Percentiles rank a stretch among this genome's conserved stretches.
These are phyloP conservation scores for Pteromalus puparum DNA, from an alignment of 1,140 invertebrate genomes.

Conservation along the genomic window DNA sequence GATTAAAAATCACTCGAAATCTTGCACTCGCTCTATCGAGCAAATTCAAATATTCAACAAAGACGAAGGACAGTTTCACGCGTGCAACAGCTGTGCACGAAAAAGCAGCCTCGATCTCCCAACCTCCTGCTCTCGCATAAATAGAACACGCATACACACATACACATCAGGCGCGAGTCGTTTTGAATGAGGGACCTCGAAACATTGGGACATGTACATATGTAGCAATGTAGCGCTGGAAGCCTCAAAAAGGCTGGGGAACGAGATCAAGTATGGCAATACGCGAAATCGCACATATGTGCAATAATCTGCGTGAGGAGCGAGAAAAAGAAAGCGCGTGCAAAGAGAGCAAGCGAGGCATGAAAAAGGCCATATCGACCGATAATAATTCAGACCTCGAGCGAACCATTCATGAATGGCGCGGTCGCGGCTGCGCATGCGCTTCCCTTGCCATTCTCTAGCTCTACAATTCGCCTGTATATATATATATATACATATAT, in stretches of 20 bases:
- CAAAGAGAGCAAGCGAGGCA: neutral
- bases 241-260: neutral
- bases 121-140: neutral
- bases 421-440: conserved; percentile 53
- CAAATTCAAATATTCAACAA: conserved; percentile 4
- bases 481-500: too few species aligned
- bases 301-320: neutral
- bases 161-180: neutral
- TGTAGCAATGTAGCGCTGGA: neutral
- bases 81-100: conserved; percentile 22
- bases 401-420: conserved; percentile 68
- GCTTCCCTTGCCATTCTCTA: conserved; percentile 14
- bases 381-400: conserved; percentile 17
- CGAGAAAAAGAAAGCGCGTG: neutral
- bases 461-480: too few species aligned
- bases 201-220: neutral
- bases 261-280: neutral
- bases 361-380: conserved; percentile 35
- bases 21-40: neutral
- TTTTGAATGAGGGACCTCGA: neutral
- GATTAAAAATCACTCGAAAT: neutral
- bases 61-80: conserved; percentile 7
- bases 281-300: neutral
- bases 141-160: neutral
- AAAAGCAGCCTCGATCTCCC: neutral